phyloP scores from a whole-genome alignment of 1,140 invertebrate species.

The Heliothis virescens region DNA sequence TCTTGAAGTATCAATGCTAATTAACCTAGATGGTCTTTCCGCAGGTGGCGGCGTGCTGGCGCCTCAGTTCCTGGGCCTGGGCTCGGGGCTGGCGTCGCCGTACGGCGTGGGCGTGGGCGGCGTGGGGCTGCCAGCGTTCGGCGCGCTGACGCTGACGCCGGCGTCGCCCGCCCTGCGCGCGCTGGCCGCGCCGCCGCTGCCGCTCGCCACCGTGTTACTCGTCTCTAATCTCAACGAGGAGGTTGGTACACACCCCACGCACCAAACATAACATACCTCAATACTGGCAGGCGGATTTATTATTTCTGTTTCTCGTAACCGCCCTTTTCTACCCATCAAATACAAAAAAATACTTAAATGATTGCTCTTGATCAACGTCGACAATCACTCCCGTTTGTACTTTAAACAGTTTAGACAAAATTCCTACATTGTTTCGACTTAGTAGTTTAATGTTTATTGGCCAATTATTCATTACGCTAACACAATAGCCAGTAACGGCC shows the following conservation, averaged over 20 bases:
- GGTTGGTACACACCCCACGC: conserved; percentile 87
- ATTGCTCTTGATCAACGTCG: conserved; percentile 6
- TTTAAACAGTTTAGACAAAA: conserved; percentile 38
- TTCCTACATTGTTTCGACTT: conserved; percentile 43
- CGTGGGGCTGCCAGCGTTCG: conserved; percentile 91
- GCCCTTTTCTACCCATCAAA: conserved; percentile 25
- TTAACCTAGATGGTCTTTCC: neutral
- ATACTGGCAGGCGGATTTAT: conserved; percentile 48
- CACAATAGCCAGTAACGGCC: conserved; percentile 82
- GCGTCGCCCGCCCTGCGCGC: conserved; percentile 89
- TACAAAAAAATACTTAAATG: conserved; percentile 7
- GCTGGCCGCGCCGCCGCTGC: conserved; percentile 88
- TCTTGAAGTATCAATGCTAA: neutral
- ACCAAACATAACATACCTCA: conserved; percentile 33
- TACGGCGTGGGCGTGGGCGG: conserved; percentile 90
- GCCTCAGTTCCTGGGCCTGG: conserved; percentile 86
- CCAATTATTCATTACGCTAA: conserved; percentile 79
- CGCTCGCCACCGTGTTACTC: conserved; percentile 92
- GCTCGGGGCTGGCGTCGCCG: conserved; percentile 92
- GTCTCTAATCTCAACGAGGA: conserved; percentile 97
- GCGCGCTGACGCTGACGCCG: conserved; percentile 90
- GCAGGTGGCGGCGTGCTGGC: conserved; percentile 85
- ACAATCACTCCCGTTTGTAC: conserved; percentile 25
- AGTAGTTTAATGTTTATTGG: conserved; percentile 65
- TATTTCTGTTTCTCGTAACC: conserved; percentile 39